Conservation (phyloP, 2,797 vertebrate genomes). For the Mus spretus region DNA sequence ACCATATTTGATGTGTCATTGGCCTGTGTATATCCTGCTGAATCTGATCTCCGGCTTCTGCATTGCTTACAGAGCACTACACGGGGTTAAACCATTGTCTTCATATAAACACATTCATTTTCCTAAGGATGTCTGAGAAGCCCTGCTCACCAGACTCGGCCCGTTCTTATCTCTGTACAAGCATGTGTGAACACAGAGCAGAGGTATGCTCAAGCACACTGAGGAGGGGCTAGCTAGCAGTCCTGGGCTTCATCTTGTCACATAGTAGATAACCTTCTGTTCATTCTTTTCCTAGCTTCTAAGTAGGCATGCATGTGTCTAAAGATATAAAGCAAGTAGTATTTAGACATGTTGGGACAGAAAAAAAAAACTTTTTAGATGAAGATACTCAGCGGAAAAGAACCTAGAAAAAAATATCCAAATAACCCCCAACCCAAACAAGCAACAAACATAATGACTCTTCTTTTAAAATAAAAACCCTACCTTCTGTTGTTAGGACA, state of each 20-base stretch:
- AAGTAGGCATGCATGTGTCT: background rate
- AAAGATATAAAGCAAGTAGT: background rate
- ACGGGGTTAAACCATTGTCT: constrained; percentile 76
- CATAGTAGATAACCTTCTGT: background rate
- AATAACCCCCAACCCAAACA: background rate
- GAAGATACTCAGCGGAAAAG: constrained; percentile 3
- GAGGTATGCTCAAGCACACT: rapidly evolving
- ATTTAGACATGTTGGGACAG: background rate
- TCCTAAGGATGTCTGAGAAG: background rate
- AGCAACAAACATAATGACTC: background rate
- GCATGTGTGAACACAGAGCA: background rate
- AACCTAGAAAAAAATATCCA: background rate
- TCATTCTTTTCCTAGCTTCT: constrained; percentile 16
- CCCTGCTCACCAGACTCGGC: background rate
- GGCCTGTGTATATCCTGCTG: background rate
- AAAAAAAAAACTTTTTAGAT: constrained; percentile 15
- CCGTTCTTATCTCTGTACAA: background rate
- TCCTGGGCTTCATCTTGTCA: background rate
- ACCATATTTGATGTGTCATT: background rate
- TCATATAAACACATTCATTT: constrained; percentile 9
- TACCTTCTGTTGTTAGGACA: background rate
- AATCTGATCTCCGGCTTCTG: constrained; percentile 70
- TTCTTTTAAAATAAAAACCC: background rate
- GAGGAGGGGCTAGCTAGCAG: no score
- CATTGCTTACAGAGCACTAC: constrained; percentile 47